phyloP scores from a whole-genome alignment of 2,797 vertebrate species.

The Perdix hodgsoniae region DNA sequence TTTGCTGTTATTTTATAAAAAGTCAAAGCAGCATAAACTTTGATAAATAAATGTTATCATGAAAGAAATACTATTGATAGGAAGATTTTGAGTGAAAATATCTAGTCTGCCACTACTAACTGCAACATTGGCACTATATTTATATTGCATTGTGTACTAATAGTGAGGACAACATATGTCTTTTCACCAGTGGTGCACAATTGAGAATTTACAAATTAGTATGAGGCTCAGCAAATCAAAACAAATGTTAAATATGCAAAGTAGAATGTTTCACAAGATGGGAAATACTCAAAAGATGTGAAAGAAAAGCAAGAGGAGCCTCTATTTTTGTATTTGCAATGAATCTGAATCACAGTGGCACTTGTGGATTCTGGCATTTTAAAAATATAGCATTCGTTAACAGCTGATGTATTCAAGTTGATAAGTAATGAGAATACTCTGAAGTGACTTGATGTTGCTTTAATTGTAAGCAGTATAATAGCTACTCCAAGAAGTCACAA shows the following conservation, averaged over 20 bases:
- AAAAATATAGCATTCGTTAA: slow-evolving; percentile 18
- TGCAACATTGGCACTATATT: slow-evolving; percentile 44
- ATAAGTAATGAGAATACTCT: slow-evolving; percentile 38
- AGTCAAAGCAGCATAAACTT: slow-evolving; percentile 83
- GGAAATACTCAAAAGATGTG: not conserved
- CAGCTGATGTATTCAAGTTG: not conserved
- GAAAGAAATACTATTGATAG: slow-evolving; percentile 77
- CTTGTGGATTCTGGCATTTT: not conserved
- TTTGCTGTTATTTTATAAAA: slow-evolving; percentile 84
- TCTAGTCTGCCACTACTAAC: not conserved
- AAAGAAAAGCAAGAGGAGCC: not conserved
- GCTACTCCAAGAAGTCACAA: slow-evolving; percentile 36
- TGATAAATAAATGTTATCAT: slow-evolving; percentile 83
- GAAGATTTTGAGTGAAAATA: slow-evolving; percentile 50
- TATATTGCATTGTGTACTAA: slow-evolving; percentile 42
- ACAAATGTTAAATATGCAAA: not conserved
- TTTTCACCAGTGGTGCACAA: not conserved
- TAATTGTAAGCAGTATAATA: slow-evolving; percentile 43
- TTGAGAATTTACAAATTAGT: not conserved
- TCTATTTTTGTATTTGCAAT: slow-evolving; percentile 19
- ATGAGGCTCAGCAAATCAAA: not conserved
- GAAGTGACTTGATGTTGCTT: slow-evolving; percentile 52
- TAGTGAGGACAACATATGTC: not conserved
- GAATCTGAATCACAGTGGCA: not conserved
- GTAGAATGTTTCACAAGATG: not conserved